Conservation (phyloP, 2,113 vertebrate genomes). For the Podarcis cretensis region DNA sequence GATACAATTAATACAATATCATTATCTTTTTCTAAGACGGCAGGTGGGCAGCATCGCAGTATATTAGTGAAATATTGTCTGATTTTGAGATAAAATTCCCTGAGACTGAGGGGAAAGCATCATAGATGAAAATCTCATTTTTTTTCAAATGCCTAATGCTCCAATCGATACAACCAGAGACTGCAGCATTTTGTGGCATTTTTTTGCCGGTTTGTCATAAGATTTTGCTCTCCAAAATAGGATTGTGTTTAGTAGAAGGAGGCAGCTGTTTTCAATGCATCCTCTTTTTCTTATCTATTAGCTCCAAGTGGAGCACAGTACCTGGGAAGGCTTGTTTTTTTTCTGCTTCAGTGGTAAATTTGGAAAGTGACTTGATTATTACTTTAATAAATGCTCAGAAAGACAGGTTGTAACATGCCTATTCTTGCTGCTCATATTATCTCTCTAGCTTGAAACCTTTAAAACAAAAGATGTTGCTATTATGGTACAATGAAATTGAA, state of each 20-base stretch:
- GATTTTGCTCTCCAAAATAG: neutral
- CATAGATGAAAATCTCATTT: neutral
- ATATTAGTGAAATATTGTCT: neutral
- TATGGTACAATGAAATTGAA: neutral
- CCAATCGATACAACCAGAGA: neutral
- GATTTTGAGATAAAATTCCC: neutral
- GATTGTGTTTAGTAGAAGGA: neutral
- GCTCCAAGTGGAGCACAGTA: neutral
- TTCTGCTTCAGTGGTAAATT: neutral
- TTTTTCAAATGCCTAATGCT: neutral
- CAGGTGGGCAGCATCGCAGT: neutral
- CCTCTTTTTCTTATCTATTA: neutral
- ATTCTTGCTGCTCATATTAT: neutral
- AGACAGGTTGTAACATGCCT: rapidly evolving
- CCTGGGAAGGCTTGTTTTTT: neutral
- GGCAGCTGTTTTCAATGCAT: neutral
- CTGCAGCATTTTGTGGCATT: neutral
- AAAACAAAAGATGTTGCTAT: neutral
- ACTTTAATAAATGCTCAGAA: neutral
- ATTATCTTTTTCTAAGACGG: neutral
- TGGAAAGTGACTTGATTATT: neutral
- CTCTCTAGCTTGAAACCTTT: neutral
- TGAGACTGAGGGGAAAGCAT: neutral
- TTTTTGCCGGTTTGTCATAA: no score
- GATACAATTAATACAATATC: neutral